Evolutionary conservation across 2,113 vertebrate species (phyloP).

Genomic region (Leptosomus discolor): DNA sequence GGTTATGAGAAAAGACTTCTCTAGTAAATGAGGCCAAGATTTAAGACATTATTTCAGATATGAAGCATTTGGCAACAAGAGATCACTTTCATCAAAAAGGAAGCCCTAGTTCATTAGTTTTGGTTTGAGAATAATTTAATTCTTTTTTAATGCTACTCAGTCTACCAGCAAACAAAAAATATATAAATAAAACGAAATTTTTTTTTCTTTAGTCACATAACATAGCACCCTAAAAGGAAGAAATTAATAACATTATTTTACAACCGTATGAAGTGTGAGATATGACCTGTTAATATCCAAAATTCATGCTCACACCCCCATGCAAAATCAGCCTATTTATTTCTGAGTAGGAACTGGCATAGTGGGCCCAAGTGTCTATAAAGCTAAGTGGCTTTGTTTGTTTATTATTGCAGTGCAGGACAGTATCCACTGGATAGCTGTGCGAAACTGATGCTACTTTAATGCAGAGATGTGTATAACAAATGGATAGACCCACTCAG

Average conservation of each 20-base stretch:
- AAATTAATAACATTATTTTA: background rate
- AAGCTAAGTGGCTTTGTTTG: background rate
- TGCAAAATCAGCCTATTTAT: background rate
- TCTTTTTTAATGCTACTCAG: constrained; percentile 42
- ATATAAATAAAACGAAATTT: background rate
- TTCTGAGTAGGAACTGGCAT: background rate
- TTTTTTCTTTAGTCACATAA: background rate
- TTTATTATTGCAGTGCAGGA: background rate
- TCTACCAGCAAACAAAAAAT: background rate
- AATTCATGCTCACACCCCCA: background rate
- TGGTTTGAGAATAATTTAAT: constrained; percentile 44
- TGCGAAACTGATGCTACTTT: background rate
- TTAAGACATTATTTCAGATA: constrained; percentile 67
- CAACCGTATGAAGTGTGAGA: background rate
- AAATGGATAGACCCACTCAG: background rate
- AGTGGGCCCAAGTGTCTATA: background rate
- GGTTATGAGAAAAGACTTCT: constrained; percentile 71
- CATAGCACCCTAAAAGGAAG: background rate
- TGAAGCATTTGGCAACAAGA: constrained; percentile 68
- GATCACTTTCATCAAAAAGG: constrained; percentile 58
- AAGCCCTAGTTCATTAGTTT: constrained; percentile 48
- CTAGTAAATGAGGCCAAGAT: constrained; percentile 56
- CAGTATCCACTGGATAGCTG: background rate
- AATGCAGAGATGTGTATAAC: background rate
- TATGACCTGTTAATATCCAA: background rate